Conservation (phyloP, 1,140 invertebrate species). For the Antheraea mylitta region DNA sequence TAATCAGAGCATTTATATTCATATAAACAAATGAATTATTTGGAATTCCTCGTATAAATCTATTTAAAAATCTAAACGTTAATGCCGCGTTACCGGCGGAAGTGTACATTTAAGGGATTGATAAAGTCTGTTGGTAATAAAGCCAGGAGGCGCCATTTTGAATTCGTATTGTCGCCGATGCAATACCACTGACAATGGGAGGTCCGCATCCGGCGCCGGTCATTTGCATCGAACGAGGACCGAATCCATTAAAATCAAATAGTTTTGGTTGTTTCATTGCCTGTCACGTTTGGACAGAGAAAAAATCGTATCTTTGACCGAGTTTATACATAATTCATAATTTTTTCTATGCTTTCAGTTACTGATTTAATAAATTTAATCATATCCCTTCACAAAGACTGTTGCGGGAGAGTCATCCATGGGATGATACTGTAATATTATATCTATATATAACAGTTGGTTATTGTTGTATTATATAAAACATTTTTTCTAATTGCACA, state of each 20-base stretch:
- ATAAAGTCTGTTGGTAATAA: conserved; percentile 53
- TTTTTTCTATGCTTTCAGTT: not conserved
- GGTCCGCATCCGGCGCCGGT: conserved; percentile 73
- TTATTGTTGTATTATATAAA: too few species aligned
- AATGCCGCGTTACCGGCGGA: conserved; percentile 54
- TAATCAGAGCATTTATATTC: not conserved
- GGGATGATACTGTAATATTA: not conserved
- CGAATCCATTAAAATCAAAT: conserved; percentile 31
- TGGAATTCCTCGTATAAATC: not conserved
- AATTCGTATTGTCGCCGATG: conserved; percentile 60
- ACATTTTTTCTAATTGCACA: too few species aligned
- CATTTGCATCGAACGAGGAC: conserved; percentile 72
- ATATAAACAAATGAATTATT: not conserved
- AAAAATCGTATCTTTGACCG: not conserved
- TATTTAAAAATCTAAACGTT: conserved; percentile 13
- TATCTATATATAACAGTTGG: too few species aligned
- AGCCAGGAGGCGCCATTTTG: conserved; percentile 67
- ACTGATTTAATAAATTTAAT: not conserved
- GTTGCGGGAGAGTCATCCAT: not conserved
- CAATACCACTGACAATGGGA: conserved; percentile 61
- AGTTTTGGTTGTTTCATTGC: conserved; percentile 6
- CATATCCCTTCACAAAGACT: not conserved
- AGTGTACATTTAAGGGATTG: conserved; percentile 51
- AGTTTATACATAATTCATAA: not conserved
- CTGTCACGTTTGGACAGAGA: conserved; percentile 2